Evolutionary conservation across 2,113 vertebrate genomes (phyloP).

Genomic region (Apaloderma vittatum): DNA sequence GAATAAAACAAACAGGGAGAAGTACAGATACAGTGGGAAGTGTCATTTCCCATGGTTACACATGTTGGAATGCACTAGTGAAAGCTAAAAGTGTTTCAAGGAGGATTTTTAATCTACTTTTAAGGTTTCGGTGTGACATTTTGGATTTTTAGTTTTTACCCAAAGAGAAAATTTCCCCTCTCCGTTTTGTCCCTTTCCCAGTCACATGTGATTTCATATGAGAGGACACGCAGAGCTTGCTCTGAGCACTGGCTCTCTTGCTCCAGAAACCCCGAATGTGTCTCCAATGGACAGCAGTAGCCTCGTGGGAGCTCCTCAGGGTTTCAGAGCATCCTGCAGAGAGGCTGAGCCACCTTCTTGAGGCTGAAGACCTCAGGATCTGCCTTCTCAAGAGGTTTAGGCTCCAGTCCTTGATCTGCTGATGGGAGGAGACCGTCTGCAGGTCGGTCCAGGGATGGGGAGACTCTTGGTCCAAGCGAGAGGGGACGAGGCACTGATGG

Average conservation of each 20-base stretch:
- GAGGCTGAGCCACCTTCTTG: neutral
- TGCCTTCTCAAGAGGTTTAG: fast-evolving
- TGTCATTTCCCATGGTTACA: neutral
- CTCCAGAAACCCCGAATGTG: fast-evolving
- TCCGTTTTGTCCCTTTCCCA: neutral
- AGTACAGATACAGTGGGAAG: neutral
- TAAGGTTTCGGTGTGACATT: neutral
- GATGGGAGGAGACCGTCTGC: neutral
- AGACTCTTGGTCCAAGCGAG: neutral
- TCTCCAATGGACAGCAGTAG: fast-evolving
- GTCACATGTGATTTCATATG: fast-evolving
- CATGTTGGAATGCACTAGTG: neutral
- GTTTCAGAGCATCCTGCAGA: neutral
- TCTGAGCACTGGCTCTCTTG: fast-evolving
- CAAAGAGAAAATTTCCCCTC: fast-evolving
- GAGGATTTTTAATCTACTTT: neutral
- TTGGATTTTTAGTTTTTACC: neutral
- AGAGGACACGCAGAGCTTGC: fast-evolving
- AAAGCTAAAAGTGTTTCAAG: neutral
- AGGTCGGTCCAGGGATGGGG: fast-evolving
- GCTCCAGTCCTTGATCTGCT: fast-evolving
- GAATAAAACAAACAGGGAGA: neutral
- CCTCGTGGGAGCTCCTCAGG: fast-evolving
- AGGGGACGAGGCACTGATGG: neutral
- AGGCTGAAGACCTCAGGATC: fast-evolving